phyloP scores from a whole-genome alignment of 2,113 vertebrate species.

The Marmota monax region DNA sequence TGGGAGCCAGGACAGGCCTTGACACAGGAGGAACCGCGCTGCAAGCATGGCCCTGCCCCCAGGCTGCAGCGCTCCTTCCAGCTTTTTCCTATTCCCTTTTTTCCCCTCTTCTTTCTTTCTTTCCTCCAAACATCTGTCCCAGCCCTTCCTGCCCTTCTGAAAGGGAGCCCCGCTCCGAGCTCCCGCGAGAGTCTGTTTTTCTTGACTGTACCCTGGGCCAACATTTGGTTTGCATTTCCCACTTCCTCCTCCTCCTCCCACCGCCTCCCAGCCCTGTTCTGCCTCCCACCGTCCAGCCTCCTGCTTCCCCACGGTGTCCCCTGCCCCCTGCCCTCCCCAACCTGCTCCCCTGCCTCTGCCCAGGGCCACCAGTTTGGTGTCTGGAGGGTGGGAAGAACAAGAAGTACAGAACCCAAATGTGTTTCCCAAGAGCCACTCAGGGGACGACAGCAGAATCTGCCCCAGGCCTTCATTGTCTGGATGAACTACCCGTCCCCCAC shows the following conservation, averaged over 20 bases:
- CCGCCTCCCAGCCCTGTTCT: slow-evolving; percentile 21
- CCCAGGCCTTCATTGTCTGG: slow-evolving; percentile 14
- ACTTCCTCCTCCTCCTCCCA: slow-evolving; percentile 71
- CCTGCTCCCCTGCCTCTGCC: background rate
- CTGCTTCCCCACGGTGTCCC: slow-evolving; percentile 15
- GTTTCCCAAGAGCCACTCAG: background rate
- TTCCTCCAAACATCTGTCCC: slow-evolving; percentile 81
- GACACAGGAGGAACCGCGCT: background rate
- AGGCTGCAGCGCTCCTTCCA: slow-evolving; percentile 67
- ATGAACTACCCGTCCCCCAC: background rate
- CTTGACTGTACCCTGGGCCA: slow-evolving; percentile 80
- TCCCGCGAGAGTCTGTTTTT: slow-evolving; percentile 80
- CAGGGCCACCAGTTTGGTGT: background rate
- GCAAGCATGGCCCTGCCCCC: slow-evolving; percentile 67
- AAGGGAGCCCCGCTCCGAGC: slow-evolving; percentile 78
- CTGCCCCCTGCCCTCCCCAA: background rate
- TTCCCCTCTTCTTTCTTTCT: slow-evolving; percentile 89
- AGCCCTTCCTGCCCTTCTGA: slow-evolving; percentile 81
- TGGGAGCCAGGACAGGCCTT: slow-evolving; percentile 30
- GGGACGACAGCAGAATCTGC: background rate
- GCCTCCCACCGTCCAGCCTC: slow-evolving; percentile 48
- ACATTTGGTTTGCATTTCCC: slow-evolving; percentile 87
- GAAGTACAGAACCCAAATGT: background rate
- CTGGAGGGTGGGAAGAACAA: background rate
- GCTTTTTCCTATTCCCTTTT: slow-evolving; percentile 80